Evolutionary conservation across 2,113 vertebrate genomes (phyloP), one percentile per base, ranked within the genome.

Genomic region (Sula dactylatra): DNA sequence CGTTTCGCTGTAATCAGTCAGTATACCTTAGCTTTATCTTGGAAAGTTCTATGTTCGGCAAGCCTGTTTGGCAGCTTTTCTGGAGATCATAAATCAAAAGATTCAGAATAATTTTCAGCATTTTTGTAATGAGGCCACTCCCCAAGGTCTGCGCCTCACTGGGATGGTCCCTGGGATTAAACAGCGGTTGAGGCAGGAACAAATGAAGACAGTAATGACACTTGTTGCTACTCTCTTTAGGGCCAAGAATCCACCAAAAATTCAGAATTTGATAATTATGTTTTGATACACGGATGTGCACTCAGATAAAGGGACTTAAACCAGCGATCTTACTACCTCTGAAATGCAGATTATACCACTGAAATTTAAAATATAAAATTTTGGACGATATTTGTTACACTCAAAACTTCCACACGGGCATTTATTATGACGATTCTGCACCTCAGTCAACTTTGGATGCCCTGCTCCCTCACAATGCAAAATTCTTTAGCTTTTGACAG

Each of bases 1-100:
- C 13, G 20, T 72, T 81, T 21, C 17, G 3, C 38, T 65, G 50
- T 50, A 86, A 86, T 56, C 49, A 91, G 16, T 69, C 61, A 70
- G 56, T 56, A 78, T 38, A 67, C 65, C 52, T 69, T 4, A 1
- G 54, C 29, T 88, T 77, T 54, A 79, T 44, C 69, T 70, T 16
- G 2, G 47, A 88, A 88, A 94, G 74, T 32, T 70, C 52, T 21
- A 17, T 6, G 54, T 44, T 82, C 40, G 26, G 77, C 54, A 71
- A 81, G 77, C 64, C 61, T 86, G 85, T 87, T 58, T 45, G 77
- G 85, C 78, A 91, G 81, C 83, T 94, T 92, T 73, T 70, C 11
- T 73, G 71, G 61, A 71, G 59, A 84, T 69, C 87, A 71, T 78
- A 97, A 96, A 95, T 83, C 80, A 91, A 93, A 95, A 90, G 76